Percentiles rank a stretch among this genome's conserved stretches.
Conservation (phyloP, 2,888 invertebrate species). For the Cyrtodaria siliqua region DNA sequence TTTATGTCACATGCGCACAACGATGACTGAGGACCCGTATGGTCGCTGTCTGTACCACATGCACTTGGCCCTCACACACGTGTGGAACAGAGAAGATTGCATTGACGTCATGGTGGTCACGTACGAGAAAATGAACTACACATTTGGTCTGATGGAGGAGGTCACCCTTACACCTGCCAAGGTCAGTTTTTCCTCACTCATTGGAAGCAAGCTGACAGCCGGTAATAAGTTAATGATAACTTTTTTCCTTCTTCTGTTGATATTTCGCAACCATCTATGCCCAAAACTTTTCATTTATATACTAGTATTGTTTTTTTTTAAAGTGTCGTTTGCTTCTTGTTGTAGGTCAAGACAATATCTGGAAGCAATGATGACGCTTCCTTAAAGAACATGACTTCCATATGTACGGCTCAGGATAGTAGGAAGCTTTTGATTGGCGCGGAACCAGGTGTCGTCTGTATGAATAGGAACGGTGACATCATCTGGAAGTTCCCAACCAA, state of each 20-base stretch:
- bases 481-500: conserved; percentile 50
- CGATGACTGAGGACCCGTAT: conserved; percentile 61
- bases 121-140: conserved; percentile 45
- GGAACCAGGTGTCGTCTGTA: conserved; percentile 50
- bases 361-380: conserved; percentile 58
- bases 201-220: no score
- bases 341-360: conserved; percentile 59
- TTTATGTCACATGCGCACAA: conserved; percentile 61
- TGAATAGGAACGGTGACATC: conserved; percentile 60
- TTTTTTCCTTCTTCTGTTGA: no score
- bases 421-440: conserved; percentile 52
- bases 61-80: conserved; percentile 56
- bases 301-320: no score
- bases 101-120: conserved; percentile 62
- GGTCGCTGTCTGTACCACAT: conserved; percentile 59
- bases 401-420: conserved; percentile 60
- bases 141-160: conserved; percentile 54
- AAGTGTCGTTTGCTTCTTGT: neutral
- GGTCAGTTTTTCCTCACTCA: conserved; percentile 39
- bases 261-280: no score
- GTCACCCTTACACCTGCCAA: conserved; percentile 55
- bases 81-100: conserved; percentile 62
- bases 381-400: conserved; percentile 52
- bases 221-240: no score
- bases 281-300: no score